Evolutionary conservation across 1,140 invertebrate species (phyloP), one percentile per base, ranked within the genome.

Genomic region (Hestina assimilis): DNA sequence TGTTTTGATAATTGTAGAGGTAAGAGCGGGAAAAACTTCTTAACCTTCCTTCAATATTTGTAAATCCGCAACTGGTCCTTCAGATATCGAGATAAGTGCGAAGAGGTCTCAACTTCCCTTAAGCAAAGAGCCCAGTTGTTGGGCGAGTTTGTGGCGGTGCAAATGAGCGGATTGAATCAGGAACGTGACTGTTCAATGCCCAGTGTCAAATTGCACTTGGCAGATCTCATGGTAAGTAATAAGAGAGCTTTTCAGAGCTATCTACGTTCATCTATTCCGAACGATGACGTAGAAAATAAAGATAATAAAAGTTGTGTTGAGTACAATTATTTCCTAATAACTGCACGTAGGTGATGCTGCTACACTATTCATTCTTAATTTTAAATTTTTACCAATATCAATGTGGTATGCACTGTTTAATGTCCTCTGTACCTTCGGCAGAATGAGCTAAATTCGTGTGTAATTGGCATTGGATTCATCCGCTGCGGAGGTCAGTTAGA

Each of bases 401-500:
- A n/a, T n/a, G n/a, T n/a, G n/a, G n/a, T n/a, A n/a, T n/a, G n/a
- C n/a, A n/a, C n/a, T n/a, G n/a, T n/a, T n/a, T n/a, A n/a, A n/a
- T n/a, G n/a, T n/a, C n/a, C n/a, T n/a, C 7, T 9, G 4, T 5
- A 12, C 1, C 23, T 45, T 62, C n/a, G n/a, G n/a, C 63, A 87
- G 83, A 29, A 47, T 14, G 81, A 77, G 7, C 31, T 88, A 11
- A 57, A 72, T 0, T 74, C 69, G 0, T 88, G 85, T 19, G 79
- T 93, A 0, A 88, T 93, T 3, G 92, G 92, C 0, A 40, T 93
- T 2, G 92, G 92, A 1, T 73, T 71, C 52, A 66, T 94, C 15
- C 82, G 82, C n/a, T 89, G 90, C 4, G 93, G 92, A 0, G 90
- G 91, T 0, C 83, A 89, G 15, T 75, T 93, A 2, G 92, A 93